phyloP scores from a whole-genome alignment of 2,888 invertebrate species.

The Eupithecia subumbrata region DNA sequence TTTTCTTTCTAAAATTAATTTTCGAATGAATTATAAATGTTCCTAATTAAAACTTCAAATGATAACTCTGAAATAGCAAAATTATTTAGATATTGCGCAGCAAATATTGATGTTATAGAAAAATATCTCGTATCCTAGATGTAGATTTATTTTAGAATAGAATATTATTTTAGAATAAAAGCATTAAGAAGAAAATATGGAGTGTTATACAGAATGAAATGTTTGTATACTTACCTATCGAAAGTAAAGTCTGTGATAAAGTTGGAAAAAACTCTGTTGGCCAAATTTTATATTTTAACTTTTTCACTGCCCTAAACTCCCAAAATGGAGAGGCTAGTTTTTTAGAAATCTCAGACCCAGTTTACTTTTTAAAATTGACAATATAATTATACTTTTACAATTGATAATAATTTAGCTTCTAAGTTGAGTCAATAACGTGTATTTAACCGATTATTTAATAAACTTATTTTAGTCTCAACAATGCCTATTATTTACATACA shows the following conservation, averaged over 20 bases:
- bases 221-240: conserved; percentile 28
- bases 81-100: conserved; percentile 24
- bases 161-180: no score
- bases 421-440: conserved; percentile 52
- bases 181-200: conserved; percentile 12
- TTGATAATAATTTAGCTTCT: conserved; percentile 38
- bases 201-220: conserved; percentile 27
- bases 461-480: conserved; percentile 22
- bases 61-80: background rate
- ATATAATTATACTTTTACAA: conserved; percentile 30
- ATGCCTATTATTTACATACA: conserved; percentile 7
- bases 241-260: conserved; percentile 42
- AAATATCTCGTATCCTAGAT: conserved; percentile 25
- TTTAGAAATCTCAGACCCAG: conserved; percentile 31
- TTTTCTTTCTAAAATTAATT: conserved; percentile 1
- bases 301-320: conserved; percentile 41
- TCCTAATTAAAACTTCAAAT: conserved; percentile 23
- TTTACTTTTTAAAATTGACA: conserved; percentile 35
- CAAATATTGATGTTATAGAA: conserved; percentile 21
- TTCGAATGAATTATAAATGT: conserved; percentile 14
- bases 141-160: background rate
- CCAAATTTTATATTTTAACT: conserved; percentile 51
- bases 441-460: conserved; percentile 45
- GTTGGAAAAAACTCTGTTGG: conserved; percentile 44
- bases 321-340: conserved; percentile 37